Conservation (phyloP, 2,113 vertebrate genomes). For the Hippotragus niger region DNA sequence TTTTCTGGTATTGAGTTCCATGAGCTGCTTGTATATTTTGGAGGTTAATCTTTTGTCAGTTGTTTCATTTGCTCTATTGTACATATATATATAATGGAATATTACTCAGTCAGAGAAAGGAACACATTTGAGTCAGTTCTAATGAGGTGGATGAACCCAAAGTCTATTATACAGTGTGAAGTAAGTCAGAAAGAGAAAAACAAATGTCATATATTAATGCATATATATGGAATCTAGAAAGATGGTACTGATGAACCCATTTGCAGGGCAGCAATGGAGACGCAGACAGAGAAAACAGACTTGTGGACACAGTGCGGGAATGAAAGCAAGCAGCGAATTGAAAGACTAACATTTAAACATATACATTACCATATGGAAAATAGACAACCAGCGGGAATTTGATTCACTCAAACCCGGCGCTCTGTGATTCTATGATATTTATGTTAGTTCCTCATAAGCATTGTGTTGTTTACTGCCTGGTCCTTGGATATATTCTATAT, state of each 20-base stretch:
- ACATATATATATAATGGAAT: not conserved
- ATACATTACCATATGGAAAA: not conserved
- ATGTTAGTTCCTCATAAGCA: not conserved
- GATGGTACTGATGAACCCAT: not conserved
- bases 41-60: not conserved
- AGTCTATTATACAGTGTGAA: not conserved
- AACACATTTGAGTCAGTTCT: not conserved
- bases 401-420: accelerated
- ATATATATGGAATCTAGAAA: not conserved
- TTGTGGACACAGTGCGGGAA: not conserved
- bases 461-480: not conserved
- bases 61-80: not conserved
- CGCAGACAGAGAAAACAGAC: not conserved
- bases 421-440: not conserved
- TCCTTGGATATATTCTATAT: not conserved
- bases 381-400: not conserved
- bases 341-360: not conserved
- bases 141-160: not conserved
- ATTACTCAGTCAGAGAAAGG: not conserved
- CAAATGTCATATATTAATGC: not conserved
- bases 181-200: not conserved
- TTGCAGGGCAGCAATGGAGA: not conserved
- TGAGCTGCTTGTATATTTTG: not conserved
- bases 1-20: not conserved
- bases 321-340: accelerated